Conservation (phyloP, 2,888 invertebrate species). For the Axea sp. region DNA sequence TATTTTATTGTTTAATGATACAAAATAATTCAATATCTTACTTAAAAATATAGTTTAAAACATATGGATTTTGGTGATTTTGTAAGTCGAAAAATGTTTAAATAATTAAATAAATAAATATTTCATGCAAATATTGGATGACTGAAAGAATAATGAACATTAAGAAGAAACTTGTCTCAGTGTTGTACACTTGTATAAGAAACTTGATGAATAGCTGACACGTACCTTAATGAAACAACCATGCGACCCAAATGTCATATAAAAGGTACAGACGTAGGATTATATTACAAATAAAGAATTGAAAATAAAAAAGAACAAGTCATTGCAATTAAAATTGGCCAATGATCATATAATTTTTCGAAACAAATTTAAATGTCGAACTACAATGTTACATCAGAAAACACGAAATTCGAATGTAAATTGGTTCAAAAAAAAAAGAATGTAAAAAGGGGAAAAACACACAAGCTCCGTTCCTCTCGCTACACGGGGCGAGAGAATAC, state of each 20-base stretch:
- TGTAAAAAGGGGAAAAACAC: constrained; percentile 18
- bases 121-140: too few relatives aligned
- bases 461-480: constrained; percentile 34
- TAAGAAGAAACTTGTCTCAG: too few relatives aligned
- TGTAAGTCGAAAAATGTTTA: too few relatives aligned
- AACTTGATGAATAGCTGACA: constrained; percentile 3
- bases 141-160: too few relatives aligned
- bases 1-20: too few relatives aligned
- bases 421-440: constrained; percentile 9
- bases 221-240: constrained; percentile 22
- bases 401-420: constrained; percentile 35
- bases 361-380: constrained; percentile 3
- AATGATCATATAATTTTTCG: background rate
- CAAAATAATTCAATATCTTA: too few relatives aligned
- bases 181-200: too few relatives aligned
- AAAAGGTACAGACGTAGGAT: constrained; percentile 8
- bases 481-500: constrained; percentile 50
- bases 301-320: background rate
- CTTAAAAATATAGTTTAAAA: too few relatives aligned
- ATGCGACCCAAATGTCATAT: constrained; percentile 14
- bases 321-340: constrained; percentile 1
- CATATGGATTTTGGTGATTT: too few relatives aligned
- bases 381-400: constrained; percentile 1
- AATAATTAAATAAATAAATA: too few relatives aligned
- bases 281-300: constrained; percentile 3